Evolutionary conservation across 2,888 invertebrate species (phyloP).

Genomic region (Hanleya hanleyi): DNA sequence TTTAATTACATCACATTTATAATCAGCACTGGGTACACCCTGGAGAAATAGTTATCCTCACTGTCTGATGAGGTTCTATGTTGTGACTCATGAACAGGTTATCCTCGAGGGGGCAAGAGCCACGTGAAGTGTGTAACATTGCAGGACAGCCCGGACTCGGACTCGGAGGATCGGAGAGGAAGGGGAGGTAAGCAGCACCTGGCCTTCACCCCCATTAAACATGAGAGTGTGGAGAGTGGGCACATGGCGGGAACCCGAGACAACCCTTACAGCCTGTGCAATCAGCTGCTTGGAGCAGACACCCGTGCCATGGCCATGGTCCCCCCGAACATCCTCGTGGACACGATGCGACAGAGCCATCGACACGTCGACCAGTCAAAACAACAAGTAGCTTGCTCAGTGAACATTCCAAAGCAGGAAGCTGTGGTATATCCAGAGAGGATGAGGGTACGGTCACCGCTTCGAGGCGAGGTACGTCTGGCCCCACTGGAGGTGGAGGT

Average conservation of each 20-base stretch:
- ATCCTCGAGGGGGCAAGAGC: slow-evolving; percentile 78
- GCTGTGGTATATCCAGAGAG: not conserved
- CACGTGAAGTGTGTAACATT: slow-evolving; percentile 85
- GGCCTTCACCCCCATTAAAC: slow-evolving; percentile 63
- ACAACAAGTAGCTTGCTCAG: not conserved
- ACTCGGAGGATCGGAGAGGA: slow-evolving; percentile 53
- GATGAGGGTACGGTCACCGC: not conserved
- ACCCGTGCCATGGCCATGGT: slow-evolving; percentile 8
- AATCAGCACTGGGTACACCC: no score
- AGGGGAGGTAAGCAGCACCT: slow-evolving; percentile 41
- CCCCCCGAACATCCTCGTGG: not conserved
- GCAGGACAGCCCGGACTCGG: slow-evolving; percentile 76
- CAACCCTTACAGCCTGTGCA: not conserved
- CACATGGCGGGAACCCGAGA: not conserved
- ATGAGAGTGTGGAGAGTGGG: slow-evolving; percentile 45
- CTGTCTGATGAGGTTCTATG: no score
- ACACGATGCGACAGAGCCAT: not conserved
- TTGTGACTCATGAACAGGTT: no score
- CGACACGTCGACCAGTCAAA: not conserved
- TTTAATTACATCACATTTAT: no score
- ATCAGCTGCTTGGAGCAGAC: slow-evolving; percentile 6
- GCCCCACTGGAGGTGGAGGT: slow-evolving; percentile 58
- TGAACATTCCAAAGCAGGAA: slow-evolving; percentile 47
- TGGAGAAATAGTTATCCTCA: no score
- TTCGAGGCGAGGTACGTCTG: slow-evolving; percentile 32